These are phyloP conservation scores for Chiloscyllium plagiosum DNA, from an alignment of 2,113 vertebrate genomes.

Conservation along the genomic window DNA sequence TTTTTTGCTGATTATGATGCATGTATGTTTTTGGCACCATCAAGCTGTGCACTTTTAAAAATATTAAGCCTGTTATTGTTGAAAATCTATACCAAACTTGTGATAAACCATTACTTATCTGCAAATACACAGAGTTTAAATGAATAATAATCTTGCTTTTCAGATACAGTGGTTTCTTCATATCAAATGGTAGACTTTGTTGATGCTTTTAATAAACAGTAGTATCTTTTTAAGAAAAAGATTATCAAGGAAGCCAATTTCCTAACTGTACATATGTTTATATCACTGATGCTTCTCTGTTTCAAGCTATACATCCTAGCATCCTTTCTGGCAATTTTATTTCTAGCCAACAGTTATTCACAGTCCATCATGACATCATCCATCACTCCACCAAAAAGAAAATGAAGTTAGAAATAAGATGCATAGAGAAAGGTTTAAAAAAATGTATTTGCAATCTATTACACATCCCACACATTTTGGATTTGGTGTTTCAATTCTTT, in stretches of 20 bases:
- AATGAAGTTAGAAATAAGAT: background rate
- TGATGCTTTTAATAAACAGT: background rate
- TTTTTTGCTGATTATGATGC: background rate
- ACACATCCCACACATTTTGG: background rate
- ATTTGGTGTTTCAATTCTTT: too few relatives aligned
- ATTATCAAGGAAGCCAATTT: background rate
- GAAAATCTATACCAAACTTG: background rate
- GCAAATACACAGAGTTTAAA: background rate
- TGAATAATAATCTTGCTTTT: background rate
- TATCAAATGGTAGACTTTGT: background rate
- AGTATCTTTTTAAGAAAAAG: background rate
- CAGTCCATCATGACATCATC: background rate
- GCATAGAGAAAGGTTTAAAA: background rate
- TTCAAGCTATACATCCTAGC: background rate
- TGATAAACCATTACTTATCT: background rate
- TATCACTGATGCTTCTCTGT: background rate
- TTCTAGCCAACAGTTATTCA: background rate
- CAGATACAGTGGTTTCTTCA: background rate
- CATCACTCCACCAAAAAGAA: background rate
- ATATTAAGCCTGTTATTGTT: background rate
- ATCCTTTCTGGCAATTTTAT: background rate
- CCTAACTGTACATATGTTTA: background rate
- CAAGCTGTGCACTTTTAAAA: background rate
- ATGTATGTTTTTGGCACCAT: background rate
- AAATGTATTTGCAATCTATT: background rate